Evolutionary conservation across 2,113 vertebrate genomes (phyloP).

Genomic region (Sylvietta virens): DNA sequence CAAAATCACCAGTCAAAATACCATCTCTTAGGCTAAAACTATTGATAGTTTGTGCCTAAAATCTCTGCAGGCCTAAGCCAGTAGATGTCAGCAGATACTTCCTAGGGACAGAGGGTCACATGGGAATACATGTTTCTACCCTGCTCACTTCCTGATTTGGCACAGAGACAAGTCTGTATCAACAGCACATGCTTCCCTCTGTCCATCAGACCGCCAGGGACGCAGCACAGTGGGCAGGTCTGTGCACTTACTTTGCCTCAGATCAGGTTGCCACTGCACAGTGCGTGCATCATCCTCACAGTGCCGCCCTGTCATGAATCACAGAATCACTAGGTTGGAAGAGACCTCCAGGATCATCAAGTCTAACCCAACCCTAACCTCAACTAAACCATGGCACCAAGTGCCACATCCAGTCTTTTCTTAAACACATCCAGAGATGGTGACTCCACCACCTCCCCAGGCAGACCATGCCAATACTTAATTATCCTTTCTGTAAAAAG

Average conservation of each 20-base stretch:
- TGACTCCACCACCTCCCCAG: no score
- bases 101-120: neutral
- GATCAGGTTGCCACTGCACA: neutral
- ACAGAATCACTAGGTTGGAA: no score
- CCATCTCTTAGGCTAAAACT: neutral
- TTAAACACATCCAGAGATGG: no score
- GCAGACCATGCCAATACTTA: no score
- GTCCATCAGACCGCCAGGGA: neutral
- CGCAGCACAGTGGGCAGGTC: neutral
- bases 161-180: neutral
- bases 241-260: neutral
- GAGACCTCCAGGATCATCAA: no score
- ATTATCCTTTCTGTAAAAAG: no score
- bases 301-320: accelerated
- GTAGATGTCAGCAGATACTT: neutral
- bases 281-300: no score
- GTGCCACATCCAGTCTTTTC: no score
- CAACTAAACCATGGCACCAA: no score
- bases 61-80: neutral
- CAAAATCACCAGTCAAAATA: neutral
- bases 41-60: neutral
- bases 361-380: no score
- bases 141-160: neutral
- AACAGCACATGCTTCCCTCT: no score
- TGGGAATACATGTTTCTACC: neutral